Evolutionary conservation across 1,140 invertebrate species (phyloP).

Genomic region (Polypedilum pembai): DNA sequence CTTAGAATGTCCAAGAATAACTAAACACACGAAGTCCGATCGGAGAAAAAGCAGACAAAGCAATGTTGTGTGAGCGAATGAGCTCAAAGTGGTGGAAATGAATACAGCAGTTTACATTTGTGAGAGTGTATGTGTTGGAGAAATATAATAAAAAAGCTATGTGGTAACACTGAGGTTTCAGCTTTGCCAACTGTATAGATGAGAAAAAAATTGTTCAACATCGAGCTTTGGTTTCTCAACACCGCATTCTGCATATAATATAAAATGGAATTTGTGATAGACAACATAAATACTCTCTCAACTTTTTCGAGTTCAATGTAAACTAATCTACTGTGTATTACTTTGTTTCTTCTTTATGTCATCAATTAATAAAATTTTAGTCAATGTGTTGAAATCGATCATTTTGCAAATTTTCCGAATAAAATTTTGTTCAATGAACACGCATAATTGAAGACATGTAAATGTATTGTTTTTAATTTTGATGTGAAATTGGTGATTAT

Average conservation of each 20-base stretch:
- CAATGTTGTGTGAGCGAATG: constrained; percentile 3
- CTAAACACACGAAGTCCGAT: constrained; percentile 14
- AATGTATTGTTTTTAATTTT: no score
- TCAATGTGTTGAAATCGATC: no score
- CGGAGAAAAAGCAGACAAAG: background rate
- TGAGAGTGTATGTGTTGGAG: background rate
- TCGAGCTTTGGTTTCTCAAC: background rate
- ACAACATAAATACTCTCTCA: no score
- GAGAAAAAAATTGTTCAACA: background rate
- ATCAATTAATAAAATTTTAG: no score
- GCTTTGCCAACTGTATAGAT: no score
- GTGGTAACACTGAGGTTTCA: background rate
- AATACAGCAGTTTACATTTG: background rate
- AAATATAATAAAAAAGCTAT: background rate
- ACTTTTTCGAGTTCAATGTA: no score
- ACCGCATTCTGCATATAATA: background rate
- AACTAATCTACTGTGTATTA: no score
- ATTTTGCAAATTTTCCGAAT: no score
- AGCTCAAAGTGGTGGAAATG: constrained; percentile 24
- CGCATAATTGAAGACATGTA: no score
- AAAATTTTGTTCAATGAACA: no score
- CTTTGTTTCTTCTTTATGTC: no score
- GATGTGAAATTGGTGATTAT: no score
- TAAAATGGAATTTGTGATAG: background rate
- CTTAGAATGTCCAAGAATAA: constrained; percentile 27